Base-by-base conservation (phyloP, 2,888 invertebrate species). In the Microdon myrmicae region DNA sequence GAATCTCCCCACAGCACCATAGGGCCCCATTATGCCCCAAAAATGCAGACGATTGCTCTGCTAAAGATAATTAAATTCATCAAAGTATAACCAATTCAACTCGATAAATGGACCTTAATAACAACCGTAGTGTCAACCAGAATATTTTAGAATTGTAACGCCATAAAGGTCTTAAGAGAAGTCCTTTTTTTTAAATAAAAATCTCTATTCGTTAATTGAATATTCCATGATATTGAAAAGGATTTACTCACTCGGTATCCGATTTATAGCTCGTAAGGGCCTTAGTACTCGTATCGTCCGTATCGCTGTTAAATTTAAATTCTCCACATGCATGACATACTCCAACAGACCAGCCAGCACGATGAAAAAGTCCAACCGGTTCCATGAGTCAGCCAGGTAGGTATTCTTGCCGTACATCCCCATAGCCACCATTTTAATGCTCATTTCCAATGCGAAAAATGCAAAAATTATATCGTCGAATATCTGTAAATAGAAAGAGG, bases 401-500 rank as follows among this genome's bases (percentile, higher is more conserved):
- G 96, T 91, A 43, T 93, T 91, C 75, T 90, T 90, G 13, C 96
- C 96, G 73, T 91, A 90, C 67, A 97, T 89, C 13, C 96, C 96
- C 95, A 99, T 96, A 25, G 98, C 99, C 45, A 95, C 88, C 90
- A 98, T 94, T 85, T 99, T 99, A 79, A 99, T 92, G 69, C 91
- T 87, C 97, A 99, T 94, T 83, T 99, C 99, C 77, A 96, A 81
- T 38, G 96, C 89, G 83, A 99, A 99, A 84, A 97, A 97, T 69
- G 90, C 94, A 82, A 99, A 99, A 81, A 99, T 99, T 76, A 96
- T 91, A 81, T 99, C 96, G 81, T 99, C 99, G 81, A 98, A 94
- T 78, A 92, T 89, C 90, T 95, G 86, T 3, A 81, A 81, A 56
- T 44, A 72, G 61, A 67, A 47, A 38, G 9, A 34, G 31, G 31